Base-by-base conservation (phyloP, 1,140 invertebrate genomes). In the Solen grandis region DNA sequence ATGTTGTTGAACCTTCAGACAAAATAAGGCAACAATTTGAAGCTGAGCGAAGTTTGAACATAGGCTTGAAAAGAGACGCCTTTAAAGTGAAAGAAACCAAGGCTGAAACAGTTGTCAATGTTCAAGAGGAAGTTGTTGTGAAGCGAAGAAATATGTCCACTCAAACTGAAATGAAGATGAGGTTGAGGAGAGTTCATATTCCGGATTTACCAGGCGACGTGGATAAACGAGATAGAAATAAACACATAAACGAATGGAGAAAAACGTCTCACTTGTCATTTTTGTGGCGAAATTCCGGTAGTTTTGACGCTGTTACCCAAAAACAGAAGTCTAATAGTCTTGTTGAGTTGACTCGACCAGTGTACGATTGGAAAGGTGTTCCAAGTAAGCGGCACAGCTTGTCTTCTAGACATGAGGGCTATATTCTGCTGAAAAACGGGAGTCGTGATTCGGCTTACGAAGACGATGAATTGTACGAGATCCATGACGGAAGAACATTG, bases 321-420 rank as follows among this genome's bases (percentile, higher is more conserved):
- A 81, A 82, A 60, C 84, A 86, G 29, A 86, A 86, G 77, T 86
- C 85, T 27, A 87, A 87, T 63, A 87, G 86, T 59, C 73, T 87
- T 62, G 86, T 86, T 19, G 88, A 89, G 38, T 72, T 89, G 25
- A 78, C 84, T 13, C 62, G 78, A 29, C 76, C 78, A 31, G 52
- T 83, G n/a, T 79, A 66, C 27, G 72, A 74, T 19, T 77, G 78
- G 46, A 57, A 84, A 55, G 65, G 38, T 29, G 75, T 82, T 5
- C 74, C 82, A 0, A 70, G 66, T n/a, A 87, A 87, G 54, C 69
- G 88, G n/a, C 79, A 85, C 13, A 87, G 84, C 63, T 76, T 89
- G 31, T 85, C 88, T n/a, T 85, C 86, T 1, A 81, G 77, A 46
- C 86, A 88, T 54, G 86, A 89, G 60, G 88, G 86, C 0, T 86